A percentile compares a stretch with the other conserved stretches of the same genome.
Conservation (phyloP, 2,888 invertebrate species). For the Campoletis raptor region DNA sequence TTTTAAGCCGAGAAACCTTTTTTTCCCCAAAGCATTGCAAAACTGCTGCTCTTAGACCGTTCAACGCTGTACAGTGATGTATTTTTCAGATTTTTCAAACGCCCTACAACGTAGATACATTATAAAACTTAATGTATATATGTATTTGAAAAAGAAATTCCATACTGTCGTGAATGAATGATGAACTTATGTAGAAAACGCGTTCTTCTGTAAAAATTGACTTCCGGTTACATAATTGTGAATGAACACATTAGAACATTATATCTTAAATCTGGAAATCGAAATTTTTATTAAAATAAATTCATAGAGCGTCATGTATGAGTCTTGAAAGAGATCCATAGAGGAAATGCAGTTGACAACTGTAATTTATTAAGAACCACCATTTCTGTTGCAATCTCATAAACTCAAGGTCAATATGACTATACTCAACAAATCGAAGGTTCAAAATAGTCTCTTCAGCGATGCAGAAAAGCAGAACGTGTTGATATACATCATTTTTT, state of each 20-base stretch:
- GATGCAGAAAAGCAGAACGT: too few relatives aligned
- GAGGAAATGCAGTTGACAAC: too few relatives aligned
- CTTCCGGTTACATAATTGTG: conserved; percentile 11
- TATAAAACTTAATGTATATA: not conserved
- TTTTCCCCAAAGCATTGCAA: conserved; percentile 53
- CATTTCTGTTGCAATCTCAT: too few relatives aligned
- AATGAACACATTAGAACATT: not conserved
- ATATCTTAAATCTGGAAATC: not conserved
- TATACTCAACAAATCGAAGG: too few relatives aligned
- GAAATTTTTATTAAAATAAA: not conserved
- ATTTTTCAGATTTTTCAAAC: conserved; percentile 43
- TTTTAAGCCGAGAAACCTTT: conserved; percentile 59
- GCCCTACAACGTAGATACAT: conserved; percentile 17
- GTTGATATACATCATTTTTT: too few relatives aligned
- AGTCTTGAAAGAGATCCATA: too few relatives aligned
- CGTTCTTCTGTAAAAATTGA: conserved; percentile 13
- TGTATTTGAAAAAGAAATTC: conserved; percentile 8
- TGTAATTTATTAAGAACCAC: too few relatives aligned
- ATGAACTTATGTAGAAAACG: not conserved
- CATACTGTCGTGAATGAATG: conserved; percentile 1
- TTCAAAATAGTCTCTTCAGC: too few relatives aligned
- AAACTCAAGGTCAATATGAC: too few relatives aligned
- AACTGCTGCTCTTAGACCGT: conserved; percentile 33
- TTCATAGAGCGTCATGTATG: not conserved
- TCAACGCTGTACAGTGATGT: conserved; percentile 20